Conservation (phyloP, 2,797 vertebrate genomes). For the Picus viridis region DNA sequence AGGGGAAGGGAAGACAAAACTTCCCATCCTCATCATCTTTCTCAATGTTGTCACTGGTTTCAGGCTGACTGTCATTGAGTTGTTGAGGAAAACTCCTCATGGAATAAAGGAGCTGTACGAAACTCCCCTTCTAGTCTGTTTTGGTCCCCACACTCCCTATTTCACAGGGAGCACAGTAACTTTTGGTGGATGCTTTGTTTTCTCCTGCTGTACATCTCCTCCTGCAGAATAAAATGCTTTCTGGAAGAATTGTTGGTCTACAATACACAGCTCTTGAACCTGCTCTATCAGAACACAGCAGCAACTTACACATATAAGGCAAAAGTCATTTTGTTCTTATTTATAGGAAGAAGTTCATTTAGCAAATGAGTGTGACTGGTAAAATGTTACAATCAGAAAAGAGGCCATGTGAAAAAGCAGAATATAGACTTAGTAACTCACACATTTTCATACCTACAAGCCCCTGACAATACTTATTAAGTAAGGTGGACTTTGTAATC, state of each 20-base stretch:
- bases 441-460: neutral
- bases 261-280: neutral
- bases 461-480: neutral
- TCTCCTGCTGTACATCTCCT: neutral
- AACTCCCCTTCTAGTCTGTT: neutral
- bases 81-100: neutral
- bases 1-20: rapidly evolving
- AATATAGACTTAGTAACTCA: neutral
- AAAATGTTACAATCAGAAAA: neutral
- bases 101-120: neutral
- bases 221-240: neutral
- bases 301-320: neutral
- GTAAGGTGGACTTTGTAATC: neutral
- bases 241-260: neutral
- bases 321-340: neutral
- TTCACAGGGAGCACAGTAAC: neutral
- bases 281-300: neutral
- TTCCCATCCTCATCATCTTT: neutral
- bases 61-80: neutral
- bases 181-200: neutral
- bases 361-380: neutral
- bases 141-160: neutral
- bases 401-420: neutral
- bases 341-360: neutral
- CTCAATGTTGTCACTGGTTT: neutral